Evolutionary conservation across 2,797 vertebrate species (phyloP).

Genomic region (Podargus strigoides): DNA sequence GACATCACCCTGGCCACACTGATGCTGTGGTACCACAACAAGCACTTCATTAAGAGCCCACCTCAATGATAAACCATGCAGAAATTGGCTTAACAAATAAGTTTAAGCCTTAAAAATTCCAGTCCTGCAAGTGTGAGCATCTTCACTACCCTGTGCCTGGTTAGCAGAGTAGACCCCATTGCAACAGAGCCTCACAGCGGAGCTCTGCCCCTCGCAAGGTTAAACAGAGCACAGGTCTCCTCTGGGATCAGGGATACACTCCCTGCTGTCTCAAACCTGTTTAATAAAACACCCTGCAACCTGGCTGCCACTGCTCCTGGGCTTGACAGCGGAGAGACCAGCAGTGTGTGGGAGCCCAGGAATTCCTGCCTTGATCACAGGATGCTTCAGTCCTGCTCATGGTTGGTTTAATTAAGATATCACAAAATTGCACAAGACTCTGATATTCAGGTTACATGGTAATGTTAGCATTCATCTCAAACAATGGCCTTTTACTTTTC

Average conservation of each 20-base stretch:
- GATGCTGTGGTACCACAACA: no score
- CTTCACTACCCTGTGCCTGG: background rate
- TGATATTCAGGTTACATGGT: background rate
- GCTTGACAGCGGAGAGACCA: background rate
- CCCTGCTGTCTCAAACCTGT: background rate
- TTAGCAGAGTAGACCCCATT: background rate
- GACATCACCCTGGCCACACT: no score
- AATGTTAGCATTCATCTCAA: background rate
- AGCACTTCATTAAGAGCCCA: no score
- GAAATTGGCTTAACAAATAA: no score
- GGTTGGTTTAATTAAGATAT: background rate
- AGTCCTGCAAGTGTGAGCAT: no score
- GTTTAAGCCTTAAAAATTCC: no score
- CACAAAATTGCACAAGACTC: background rate
- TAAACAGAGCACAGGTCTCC: background rate
- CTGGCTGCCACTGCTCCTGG: background rate
- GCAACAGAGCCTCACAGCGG: no score
- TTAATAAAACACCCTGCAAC: background rate
- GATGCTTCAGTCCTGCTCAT: background rate
- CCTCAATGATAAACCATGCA: no score
- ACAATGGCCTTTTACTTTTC: background rate
- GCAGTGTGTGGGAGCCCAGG: rapidly evolving
- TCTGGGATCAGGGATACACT: background rate
- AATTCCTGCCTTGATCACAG: background rate
- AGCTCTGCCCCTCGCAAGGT: no score